These are phyloP conservation scores for Rhinatrema bivittatum DNA, from an alignment of 2,797 vertebrate genomes.

Conservation along the genomic window DNA sequence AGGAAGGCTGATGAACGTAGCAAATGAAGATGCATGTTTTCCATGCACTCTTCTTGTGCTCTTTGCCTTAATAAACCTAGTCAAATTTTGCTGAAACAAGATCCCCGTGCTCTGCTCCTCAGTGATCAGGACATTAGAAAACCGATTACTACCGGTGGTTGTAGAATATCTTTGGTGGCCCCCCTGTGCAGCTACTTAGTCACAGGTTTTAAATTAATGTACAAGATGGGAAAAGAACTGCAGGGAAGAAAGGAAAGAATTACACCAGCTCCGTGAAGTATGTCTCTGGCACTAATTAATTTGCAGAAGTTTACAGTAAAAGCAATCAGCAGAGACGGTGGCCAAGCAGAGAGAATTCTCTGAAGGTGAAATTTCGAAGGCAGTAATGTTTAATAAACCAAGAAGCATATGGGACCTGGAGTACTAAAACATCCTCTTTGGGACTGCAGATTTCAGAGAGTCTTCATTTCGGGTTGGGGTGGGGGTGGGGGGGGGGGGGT, in stretches of 20 bases:
- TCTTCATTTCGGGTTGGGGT: no score
- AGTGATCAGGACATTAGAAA: not conserved
- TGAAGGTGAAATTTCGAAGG: conserved; percentile 20
- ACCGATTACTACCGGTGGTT: conserved; percentile 5
- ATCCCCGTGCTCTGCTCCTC: not conserved
- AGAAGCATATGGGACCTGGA: conserved; percentile 25
- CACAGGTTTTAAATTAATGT: not conserved
- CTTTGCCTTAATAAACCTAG: not conserved
- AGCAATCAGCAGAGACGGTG: conserved; percentile 15
- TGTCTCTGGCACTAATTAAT: conserved; percentile 9
- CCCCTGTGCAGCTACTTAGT: not conserved
- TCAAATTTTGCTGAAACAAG: conserved; percentile 3
- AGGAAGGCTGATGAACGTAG: no score
- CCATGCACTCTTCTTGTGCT: no score
- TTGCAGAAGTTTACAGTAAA: conserved; percentile 8
- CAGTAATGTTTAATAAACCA: conserved; percentile 26
- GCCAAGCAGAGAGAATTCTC: conserved; percentile 22
- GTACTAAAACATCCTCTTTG: not conserved
- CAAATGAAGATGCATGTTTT: no score
- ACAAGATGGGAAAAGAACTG: not conserved
- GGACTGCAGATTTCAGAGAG: conserved; percentile 21
- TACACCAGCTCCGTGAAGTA: conserved; percentile 10
- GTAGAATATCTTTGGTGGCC: not conserved
- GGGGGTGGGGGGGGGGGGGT: no score
- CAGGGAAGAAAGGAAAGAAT: not conserved